A percentile compares a stretch with the other conserved stretches of the same genome.
These are phyloP conservation scores for Drosophila robusta DNA, from an alignment of 2,888 invertebrate genomes.

Conservation along the genomic window DNA sequence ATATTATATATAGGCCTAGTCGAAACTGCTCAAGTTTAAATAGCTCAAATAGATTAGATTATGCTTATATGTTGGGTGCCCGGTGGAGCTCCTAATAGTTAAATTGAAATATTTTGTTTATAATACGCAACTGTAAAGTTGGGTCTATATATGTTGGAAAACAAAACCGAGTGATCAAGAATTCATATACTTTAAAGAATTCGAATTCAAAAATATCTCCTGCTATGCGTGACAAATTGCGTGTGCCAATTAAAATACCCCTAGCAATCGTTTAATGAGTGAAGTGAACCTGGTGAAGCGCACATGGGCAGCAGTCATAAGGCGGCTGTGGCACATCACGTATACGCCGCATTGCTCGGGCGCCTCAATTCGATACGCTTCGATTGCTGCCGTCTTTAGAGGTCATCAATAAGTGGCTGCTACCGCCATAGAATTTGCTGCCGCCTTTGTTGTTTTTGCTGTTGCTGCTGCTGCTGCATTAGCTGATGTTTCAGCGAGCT, in stretches of 20 bases:
- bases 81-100: too few relatives aligned
- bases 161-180: too few relatives aligned
- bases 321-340: slow-evolving; percentile 42
- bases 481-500: slow-evolving; percentile 45
- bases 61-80: too few relatives aligned
- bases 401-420: slow-evolving; percentile 77
- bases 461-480: slow-evolving; percentile 26
- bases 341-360: slow-evolving; percentile 60
- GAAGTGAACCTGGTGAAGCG: slow-evolving; percentile 30
- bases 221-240: too few relatives aligned
- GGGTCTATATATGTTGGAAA: too few relatives aligned
- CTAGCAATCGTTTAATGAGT: slow-evolving; percentile 35
- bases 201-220: too few relatives aligned
- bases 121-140: too few relatives aligned
- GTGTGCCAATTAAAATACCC: background rate
- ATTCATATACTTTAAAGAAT: background rate
- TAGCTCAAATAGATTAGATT: too few relatives aligned
- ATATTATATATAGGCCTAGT: too few relatives aligned
- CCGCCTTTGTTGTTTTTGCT: background rate
- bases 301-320: slow-evolving; percentile 5
- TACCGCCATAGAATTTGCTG: slow-evolving; percentile 10
- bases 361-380: slow-evolving; percentile 38
- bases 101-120: too few relatives aligned
- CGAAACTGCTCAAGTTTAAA: too few relatives aligned
- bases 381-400: slow-evolving; percentile 49